These are phyloP conservation scores for Kuschelorhynchus macadamiae DNA, from an alignment of 2,888 invertebrate species.

Conservation along the genomic window DNA sequence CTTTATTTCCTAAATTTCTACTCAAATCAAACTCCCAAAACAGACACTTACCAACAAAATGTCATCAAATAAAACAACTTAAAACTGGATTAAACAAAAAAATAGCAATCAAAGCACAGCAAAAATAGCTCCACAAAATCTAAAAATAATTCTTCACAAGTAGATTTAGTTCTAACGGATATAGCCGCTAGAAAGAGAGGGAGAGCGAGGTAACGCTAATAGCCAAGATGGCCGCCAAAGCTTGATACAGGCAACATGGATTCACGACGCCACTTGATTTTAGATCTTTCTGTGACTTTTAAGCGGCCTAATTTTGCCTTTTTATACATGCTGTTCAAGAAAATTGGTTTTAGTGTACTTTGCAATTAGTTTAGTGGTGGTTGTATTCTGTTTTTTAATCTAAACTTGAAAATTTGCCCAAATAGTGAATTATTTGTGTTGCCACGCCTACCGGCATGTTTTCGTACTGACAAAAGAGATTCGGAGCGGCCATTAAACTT, in stretches of 20 bases:
- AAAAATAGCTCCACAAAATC: constrained; percentile 45
- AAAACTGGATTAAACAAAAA: constrained; percentile 39
- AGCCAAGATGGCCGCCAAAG: constrained; percentile 63
- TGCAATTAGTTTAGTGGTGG: no score
- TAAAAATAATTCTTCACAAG: constrained; percentile 45
- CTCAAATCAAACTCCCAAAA: constrained; percentile 21
- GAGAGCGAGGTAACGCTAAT: constrained; percentile 58
- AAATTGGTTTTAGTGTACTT: no score
- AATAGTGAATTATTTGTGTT: constrained; percentile 35
- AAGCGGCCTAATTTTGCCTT: constrained; percentile 12
- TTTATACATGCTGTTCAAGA: no score
- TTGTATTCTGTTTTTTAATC: no score
- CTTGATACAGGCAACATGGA: constrained; percentile 47
- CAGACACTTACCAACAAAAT: constrained; percentile 39
- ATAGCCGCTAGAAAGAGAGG: constrained; percentile 48
- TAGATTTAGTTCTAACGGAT: constrained; percentile 40
- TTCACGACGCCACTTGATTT: constrained; percentile 51
- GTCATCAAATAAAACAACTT: constrained; percentile 26
- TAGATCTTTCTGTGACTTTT: constrained; percentile 17
- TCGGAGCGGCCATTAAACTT: constrained; percentile 64
- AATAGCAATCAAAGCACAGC: constrained; percentile 38
- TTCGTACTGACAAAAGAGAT: constrained; percentile 62
- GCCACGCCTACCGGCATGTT: constrained; percentile 65
- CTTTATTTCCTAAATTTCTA: constrained; percentile 23
- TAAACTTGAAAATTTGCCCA: not conserved